Evolutionary conservation across 2,797 vertebrate genomes (phyloP).

Genomic region (Bufotes viridis): DNA sequence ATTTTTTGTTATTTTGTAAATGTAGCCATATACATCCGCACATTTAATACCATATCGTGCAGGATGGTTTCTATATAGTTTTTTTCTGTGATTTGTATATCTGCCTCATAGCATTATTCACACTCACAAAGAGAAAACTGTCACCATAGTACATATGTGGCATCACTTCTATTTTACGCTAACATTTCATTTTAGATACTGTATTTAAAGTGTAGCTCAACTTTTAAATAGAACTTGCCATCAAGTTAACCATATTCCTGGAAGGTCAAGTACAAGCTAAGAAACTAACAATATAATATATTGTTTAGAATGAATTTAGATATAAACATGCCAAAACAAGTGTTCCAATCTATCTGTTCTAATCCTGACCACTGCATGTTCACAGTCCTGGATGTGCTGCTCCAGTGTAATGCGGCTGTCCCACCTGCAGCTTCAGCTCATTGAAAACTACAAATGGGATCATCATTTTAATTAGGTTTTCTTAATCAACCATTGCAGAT

Average conservation of each 20-base stretch:
- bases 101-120: too few species aligned
- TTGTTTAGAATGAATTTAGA: background rate
- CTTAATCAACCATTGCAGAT: constrained; percentile 59
- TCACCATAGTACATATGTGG: too few species aligned
- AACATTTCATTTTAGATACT: too few species aligned
- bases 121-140: too few species aligned
- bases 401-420: constrained; percentile 30
- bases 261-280: background rate
- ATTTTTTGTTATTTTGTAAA: too few species aligned
- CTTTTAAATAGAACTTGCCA: background rate
- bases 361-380: background rate
- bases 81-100: too few species aligned
- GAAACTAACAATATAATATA: background rate
- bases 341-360: background rate
- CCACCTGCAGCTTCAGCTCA: constrained; percentile 54
- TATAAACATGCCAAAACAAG: background rate
- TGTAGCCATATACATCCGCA: too few species aligned
- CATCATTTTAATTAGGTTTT: constrained; percentile 61
- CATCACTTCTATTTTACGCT: too few species aligned
- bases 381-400: constrained; percentile 8
- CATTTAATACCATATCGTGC: too few species aligned
- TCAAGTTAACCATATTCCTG: background rate
- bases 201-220: too few species aligned
- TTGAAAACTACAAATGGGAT: constrained; percentile 51
- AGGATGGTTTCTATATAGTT: too few species aligned